Percentiles rank a stretch among this genome's conserved stretches.
phyloP scores from a whole-genome alignment of 2,888 invertebrate genomes.

The Sinotaia quadrata region DNA sequence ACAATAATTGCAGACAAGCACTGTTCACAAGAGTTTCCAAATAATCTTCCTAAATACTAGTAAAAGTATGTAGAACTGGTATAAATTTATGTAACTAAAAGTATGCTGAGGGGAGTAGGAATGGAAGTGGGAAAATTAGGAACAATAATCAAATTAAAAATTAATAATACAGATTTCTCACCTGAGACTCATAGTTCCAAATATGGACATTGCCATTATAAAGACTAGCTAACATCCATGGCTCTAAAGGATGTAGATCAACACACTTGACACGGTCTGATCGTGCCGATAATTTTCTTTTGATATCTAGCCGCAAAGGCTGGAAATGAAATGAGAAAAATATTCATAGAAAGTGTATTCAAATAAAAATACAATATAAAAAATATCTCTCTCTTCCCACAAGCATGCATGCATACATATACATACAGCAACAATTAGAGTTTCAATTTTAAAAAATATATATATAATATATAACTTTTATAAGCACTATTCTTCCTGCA shows the following conservation, averaged over 20 bases:
- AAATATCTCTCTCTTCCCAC: too few relatives aligned
- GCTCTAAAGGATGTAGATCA: constrained; percentile 97
- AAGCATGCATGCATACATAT: too few relatives aligned
- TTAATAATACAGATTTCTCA: constrained; percentile 42
- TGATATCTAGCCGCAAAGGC: constrained; percentile 98
- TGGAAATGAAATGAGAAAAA: constrained; percentile 46
- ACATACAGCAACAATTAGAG: too few relatives aligned
- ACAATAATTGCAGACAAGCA: too few relatives aligned
- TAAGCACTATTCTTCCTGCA: too few relatives aligned
- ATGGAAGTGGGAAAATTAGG: background rate
- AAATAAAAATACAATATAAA: background rate
- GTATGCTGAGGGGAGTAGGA: background rate
- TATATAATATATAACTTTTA: too few relatives aligned
- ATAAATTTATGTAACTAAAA: background rate
- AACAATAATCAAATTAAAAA: background rate
- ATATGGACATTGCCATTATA: constrained; percentile 99
- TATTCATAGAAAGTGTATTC: background rate
- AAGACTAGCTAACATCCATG: constrained; percentile 98
- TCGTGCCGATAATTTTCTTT: constrained; percentile 95
- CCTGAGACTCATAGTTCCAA: constrained; percentile 98
- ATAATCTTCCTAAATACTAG: too few relatives aligned
- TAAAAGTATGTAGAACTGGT: too few relatives aligned
- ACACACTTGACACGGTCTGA: constrained; percentile 99
- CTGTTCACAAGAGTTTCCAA: too few relatives aligned
- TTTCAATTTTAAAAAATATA: background rate